Percentiles rank a stretch among this genome's conserved stretches.
phyloP scores from a whole-genome alignment of 2,113 vertebrate genomes.

The Microcebus jonahi region DNA sequence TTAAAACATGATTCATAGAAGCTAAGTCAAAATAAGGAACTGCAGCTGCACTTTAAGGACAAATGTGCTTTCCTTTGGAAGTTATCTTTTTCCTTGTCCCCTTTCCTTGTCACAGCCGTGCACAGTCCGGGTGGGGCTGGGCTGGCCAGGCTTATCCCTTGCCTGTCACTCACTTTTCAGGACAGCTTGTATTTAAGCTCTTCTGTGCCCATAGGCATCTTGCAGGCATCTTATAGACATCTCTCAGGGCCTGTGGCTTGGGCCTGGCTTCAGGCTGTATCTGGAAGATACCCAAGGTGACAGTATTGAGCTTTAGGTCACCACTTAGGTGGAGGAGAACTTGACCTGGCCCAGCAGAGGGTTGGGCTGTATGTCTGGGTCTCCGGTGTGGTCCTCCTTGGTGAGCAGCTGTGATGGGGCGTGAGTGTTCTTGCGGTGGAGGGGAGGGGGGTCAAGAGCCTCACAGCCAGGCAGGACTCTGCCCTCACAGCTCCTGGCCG shows the following conservation, averaged over 20 bases:
- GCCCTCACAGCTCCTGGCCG: not conserved
- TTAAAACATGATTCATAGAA: not conserved
- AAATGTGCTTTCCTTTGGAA: not conserved
- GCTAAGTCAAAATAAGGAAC: not conserved
- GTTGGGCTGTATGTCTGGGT: not conserved
- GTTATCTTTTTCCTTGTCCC: not conserved
- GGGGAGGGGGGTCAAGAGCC: not conserved
- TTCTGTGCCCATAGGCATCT: not conserved
- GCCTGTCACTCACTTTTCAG: not conserved
- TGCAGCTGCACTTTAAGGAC: too few species aligned
- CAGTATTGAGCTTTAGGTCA: not conserved
- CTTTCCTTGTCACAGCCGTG: too few species aligned
- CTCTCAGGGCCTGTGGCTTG: constrained; percentile 43
- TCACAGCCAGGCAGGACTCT: not conserved
- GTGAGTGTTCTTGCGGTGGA: not conserved
- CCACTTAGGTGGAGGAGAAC: not conserved
- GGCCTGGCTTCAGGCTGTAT: not conserved
- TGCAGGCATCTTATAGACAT: not conserved
- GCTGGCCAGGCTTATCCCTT: not conserved
- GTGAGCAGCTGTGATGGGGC: not conserved
- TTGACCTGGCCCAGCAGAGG: not conserved
- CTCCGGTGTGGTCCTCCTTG: not conserved
- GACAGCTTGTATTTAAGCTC: not conserved
- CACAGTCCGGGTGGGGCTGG: not conserved
- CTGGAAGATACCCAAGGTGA: not conserved